Conservation (phyloP, 1,140 invertebrate genomes). For the Bactericera cockerelli region DNA sequence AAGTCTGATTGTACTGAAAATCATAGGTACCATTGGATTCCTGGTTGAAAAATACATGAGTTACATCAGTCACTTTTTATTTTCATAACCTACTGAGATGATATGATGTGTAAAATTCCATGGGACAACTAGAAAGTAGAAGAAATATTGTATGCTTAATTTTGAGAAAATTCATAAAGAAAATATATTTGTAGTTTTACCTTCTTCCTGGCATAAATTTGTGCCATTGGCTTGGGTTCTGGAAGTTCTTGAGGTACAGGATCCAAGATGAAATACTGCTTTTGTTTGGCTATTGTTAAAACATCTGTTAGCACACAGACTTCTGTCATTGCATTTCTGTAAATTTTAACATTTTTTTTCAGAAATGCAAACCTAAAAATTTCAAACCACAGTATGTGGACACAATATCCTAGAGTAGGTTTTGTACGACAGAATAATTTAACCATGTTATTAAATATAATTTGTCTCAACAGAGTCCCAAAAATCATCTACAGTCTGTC, state of each 20-base stretch:
- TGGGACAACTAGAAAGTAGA: background rate
- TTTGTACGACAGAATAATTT: too few relatives aligned
- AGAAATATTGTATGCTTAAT: background rate
- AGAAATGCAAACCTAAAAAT: too few relatives aligned
- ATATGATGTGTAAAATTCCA: background rate
- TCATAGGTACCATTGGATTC: too few relatives aligned
- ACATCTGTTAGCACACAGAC: slow-evolving; percentile 86
- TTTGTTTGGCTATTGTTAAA: slow-evolving; percentile 79
- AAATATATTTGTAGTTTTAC: slow-evolving; percentile 28
- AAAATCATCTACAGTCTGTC: too few relatives aligned
- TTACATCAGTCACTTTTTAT: background rate
- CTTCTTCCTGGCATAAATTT: slow-evolving; percentile 85
- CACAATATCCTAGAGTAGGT: too few relatives aligned
- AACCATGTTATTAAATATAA: too few relatives aligned
- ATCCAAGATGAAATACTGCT: slow-evolving; percentile 85
- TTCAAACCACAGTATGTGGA: too few relatives aligned
- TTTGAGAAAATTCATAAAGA: slow-evolving; percentile 9
- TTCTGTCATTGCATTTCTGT: slow-evolving; percentile 68
- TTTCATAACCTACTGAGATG: background rate
- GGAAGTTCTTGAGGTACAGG: slow-evolving; percentile 69
- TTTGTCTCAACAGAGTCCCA: too few relatives aligned
- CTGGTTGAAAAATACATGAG: background rate
- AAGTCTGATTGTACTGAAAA: too few relatives aligned
- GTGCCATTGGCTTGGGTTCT: slow-evolving; percentile 71
- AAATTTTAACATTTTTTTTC: too few relatives aligned